A percentile compares a stretch with the other conserved stretches of the same genome.
phyloP scores from a whole-genome alignment of 2,113 vertebrate species.

The Eurypyga helias region DNA sequence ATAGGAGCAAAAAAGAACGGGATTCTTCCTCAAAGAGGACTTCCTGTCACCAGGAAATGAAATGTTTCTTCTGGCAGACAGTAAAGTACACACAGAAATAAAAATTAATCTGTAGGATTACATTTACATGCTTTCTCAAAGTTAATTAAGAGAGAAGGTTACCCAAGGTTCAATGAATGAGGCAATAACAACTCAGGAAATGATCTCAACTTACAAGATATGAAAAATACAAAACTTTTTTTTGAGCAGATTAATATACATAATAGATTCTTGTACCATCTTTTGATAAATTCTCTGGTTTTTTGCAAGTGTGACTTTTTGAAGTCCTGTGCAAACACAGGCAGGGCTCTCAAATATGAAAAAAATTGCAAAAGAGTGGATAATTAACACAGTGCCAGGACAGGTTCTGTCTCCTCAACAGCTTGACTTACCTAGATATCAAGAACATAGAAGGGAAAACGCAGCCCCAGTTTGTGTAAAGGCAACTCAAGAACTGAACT shows the following conservation, averaged over 20 bases:
- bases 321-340: not conserved
- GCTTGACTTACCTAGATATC: not conserved
- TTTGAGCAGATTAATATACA: not conserved
- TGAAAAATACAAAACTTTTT: not conserved
- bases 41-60: constrained; percentile 76
- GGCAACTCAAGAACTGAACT: not conserved
- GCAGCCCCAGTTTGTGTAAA: accelerated
- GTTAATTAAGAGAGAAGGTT: constrained; percentile 69
- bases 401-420: not conserved
- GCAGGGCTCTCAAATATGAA: not conserved
- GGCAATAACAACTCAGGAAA: constrained; percentile 9
- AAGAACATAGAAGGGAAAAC: not conserved
- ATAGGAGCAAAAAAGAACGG: constrained; percentile 70
- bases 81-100: constrained; percentile 64
- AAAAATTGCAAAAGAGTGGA: not conserved
- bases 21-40: constrained; percentile 70
- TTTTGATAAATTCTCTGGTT: not conserved
- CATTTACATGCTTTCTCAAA: constrained; percentile 64
- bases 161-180: constrained; percentile 61
- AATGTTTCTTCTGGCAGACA: constrained; percentile 77
- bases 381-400: not conserved
- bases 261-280: not conserved
- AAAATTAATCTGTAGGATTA: constrained; percentile 56
- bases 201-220: not conserved
- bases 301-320: not conserved